Base-by-base conservation (phyloP, 2,797 vertebrate genomes). In the Centroberyx gerrardi region DNA sequence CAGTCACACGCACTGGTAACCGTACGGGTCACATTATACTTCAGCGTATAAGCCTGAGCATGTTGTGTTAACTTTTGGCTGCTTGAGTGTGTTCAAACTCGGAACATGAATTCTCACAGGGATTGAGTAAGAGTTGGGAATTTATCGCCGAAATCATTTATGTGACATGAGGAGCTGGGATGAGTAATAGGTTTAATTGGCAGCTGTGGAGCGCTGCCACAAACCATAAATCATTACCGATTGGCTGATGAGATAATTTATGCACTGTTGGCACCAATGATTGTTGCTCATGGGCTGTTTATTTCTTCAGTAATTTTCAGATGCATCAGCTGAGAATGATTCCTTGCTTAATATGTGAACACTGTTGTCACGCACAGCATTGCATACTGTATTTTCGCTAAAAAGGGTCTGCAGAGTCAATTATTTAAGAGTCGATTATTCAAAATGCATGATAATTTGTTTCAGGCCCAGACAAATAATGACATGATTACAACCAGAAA, bases 391-490 rank as follows among this genome's bases (percentile, higher is more conserved):
- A 58, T 6, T 12, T 8, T 14, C 9, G 3, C 22, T n/a, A 18
- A 36, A 46, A 13, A 62, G 46, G n/a, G 40, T 38, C 65, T 15
- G 22, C 8, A 44, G 15, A 59, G 27, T 5, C 58, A 60, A 69
- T 40, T 22, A 22, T 22, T 22, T 22, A 22, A 22, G 22, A 22
- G 22, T 22, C 22, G 22, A 22, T 22, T 22, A n/a, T 67, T 62
- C 62, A 70, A 78, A 75, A 78, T 54, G 52, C 27, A 72, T 14
- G 76, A 56, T 33, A 82, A 74, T 76, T 61, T 70, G 66, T 60
- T 70, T 67, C 54, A 59, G 76, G 63, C 70, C 66, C 80, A 80
- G 76, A 80, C 79, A 73, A 74, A 73, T 79, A 82, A 82, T 74
- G 28, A 71, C 59, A 71, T 83, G 68, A 83, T 86, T 80, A 62